Base-by-base conservation (phyloP, 1,140 invertebrate species). In the Drosophila ohnishii region DNA sequence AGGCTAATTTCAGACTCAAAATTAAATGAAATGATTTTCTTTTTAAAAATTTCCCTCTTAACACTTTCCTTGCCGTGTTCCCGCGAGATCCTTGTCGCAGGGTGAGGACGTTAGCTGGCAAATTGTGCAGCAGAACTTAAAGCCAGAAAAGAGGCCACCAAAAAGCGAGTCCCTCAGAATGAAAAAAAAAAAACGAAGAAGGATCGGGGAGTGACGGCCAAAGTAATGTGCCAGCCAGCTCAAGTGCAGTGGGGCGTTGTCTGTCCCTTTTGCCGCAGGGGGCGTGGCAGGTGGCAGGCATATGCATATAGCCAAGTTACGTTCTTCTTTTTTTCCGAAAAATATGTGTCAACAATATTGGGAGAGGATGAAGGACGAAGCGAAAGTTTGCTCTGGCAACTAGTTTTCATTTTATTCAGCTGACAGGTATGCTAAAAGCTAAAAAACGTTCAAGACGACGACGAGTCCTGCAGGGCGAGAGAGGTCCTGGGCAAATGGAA, bases 401-500 rank as follows among this genome's bases (percentile, higher is more conserved):
- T 88, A 88, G 84, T 88, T 88, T 88, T 83, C 84, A 88, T 88
- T 88, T 88, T 89, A 88, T 80, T 88, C 59, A 65, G 73, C 79
- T 88, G 84, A 88, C 84, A 88, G 85, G 84, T 88, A 88, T 80
- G 84, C 80, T 88, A 89, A 88, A 80, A 88, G 84, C 85, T 78
- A 87, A 88, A 88, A 86, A 85, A 79, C 67, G 66, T 63, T 22
- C 28, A 66, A 65, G 28, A 53, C 34, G 22, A 14, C 53, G 57
- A 55, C 34, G 35, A 61, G 58, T 61, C 59, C 51, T 39, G 35
- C 51, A 64, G 34, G 5, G 25, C 25, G 25, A 28, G 25, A 28
- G 25, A 47, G 39, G 22, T 25, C 40, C 45, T 42, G 44, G 45
- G 16, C 47, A 25, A 51, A 45, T 35, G 34, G 22, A 40, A 28